A percentile compares a stretch with the other conserved stretches of the same genome.
Conservation (phyloP, 1,140 invertebrate species). For the Helicoverpa armigera region DNA sequence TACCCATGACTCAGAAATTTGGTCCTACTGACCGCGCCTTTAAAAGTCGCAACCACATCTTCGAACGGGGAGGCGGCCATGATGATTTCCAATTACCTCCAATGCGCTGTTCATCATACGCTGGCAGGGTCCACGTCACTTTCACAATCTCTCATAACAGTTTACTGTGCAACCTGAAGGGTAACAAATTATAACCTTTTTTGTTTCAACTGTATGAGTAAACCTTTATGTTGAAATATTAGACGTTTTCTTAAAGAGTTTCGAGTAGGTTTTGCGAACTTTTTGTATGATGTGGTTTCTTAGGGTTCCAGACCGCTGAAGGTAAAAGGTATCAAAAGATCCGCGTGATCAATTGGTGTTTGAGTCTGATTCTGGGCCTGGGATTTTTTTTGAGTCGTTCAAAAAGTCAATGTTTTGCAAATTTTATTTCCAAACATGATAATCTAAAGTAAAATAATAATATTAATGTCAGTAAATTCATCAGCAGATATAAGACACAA, state of each 20-base stretch:
- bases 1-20: not conserved
- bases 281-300: not conserved
- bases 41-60: conserved; percentile 29
- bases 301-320: no score
- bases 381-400: no score
- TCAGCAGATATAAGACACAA: no score
- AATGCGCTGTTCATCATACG: conserved; percentile 59
- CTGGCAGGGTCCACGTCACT: conserved; percentile 48
- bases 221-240: conserved; percentile 17
- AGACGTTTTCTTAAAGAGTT: conserved; percentile 27
- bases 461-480: no score
- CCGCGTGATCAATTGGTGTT: no score
- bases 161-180: not conserved
- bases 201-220: not conserved
- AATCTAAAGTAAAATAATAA: no score
- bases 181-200: conserved; percentile 29
- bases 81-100: conserved; percentile 59
- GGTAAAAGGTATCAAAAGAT: no score
- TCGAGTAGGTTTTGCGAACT: not conserved
- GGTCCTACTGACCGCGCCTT: not conserved
- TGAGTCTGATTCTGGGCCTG: no score
- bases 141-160: conserved; percentile 10
- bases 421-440: no score
- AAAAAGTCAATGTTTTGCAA: no score
- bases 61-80: conserved; percentile 25